These are phyloP conservation scores for Ditylenchus weischeri DNA, from an alignment of 2,888 invertebrate species.

Conservation along the genomic window DNA sequence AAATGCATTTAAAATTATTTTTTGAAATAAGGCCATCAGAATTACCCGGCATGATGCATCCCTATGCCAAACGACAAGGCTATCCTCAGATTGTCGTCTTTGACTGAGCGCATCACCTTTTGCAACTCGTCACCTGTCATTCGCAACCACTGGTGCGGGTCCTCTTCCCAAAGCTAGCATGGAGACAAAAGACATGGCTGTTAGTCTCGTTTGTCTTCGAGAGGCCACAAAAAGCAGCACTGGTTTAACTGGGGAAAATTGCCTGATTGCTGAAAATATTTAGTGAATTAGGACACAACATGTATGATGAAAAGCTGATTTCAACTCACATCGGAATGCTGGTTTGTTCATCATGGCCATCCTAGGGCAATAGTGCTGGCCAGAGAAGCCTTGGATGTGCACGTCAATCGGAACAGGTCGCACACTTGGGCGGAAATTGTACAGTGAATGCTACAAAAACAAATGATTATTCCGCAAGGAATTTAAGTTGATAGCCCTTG, in stretches of 20 bases:
- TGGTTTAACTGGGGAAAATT: constrained; percentile 86
- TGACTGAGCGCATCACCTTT: constrained; percentile 63
- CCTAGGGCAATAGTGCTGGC: constrained; percentile 95
- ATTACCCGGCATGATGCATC: constrained; percentile 76
- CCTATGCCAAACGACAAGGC: constrained; percentile 95
- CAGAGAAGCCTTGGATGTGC: constrained; percentile 90
- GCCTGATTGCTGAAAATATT: constrained; percentile 70
- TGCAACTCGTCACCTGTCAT: constrained; percentile 71
- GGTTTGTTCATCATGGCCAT: constrained; percentile 99
- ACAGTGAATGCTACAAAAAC: constrained; percentile 70
- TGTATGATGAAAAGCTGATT: neutral
- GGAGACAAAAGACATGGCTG: constrained; percentile 86
- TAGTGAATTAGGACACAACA: neutral
- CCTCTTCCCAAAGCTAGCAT: constrained; percentile 82
- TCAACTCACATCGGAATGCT: constrained; percentile 73
- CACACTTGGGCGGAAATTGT: constrained; percentile 95
- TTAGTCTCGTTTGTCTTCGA: constrained; percentile 88
- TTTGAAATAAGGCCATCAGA: neutral
- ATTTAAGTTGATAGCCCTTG: no score
- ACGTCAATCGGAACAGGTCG: constrained; percentile 92
- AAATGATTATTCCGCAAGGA: no score
- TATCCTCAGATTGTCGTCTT: constrained; percentile 84
- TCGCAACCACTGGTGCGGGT: constrained; percentile 91
- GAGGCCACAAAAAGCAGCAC: constrained; percentile 92
- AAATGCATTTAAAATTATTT: neutral